These are phyloP conservation scores for Drosophila nikananu DNA, from an alignment of 1,140 invertebrate species.

Conservation along the genomic window DNA sequence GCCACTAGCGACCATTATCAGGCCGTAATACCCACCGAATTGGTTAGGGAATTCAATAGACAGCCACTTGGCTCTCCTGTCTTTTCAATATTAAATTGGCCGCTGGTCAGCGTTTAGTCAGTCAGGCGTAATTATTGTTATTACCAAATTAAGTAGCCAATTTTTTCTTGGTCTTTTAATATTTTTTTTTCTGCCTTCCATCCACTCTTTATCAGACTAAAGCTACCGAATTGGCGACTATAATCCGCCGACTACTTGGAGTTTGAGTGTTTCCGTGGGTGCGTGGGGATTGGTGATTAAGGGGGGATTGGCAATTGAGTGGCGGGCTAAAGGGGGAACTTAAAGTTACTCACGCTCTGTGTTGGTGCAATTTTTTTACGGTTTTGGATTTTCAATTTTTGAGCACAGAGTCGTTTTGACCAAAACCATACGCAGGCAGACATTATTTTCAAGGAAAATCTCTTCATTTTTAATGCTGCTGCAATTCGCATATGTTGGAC, in stretches of 20 bases:
- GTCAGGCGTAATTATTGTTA: slow-evolving; percentile 82
- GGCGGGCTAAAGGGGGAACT: background rate
- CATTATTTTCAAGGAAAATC: slow-evolving; percentile 82
- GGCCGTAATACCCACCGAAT: slow-evolving; percentile 13
- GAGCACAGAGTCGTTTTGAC: slow-evolving; percentile 76
- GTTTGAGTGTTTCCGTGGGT: slow-evolving; percentile 28
- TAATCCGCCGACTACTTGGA: slow-evolving; percentile 71
- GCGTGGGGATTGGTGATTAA: slow-evolving; percentile 16
- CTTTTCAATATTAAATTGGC: slow-evolving; percentile 66
- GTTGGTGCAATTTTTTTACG: slow-evolving; percentile 64
- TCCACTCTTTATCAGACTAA: slow-evolving; percentile 66
- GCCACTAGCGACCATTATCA: background rate
- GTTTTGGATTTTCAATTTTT: slow-evolving; percentile 73
- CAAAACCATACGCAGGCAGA: slow-evolving; percentile 66
- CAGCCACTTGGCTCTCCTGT: slow-evolving; percentile 52
- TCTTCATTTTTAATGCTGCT: slow-evolving; percentile 78
- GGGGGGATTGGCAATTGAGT: background rate
- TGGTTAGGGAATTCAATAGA: slow-evolving; percentile 57
- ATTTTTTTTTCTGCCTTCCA: slow-evolving; percentile 40
- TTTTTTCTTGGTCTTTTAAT: slow-evolving; percentile 65
- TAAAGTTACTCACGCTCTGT: slow-evolving; percentile 64
- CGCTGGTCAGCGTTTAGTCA: slow-evolving; percentile 78
- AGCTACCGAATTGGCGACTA: slow-evolving; percentile 37
- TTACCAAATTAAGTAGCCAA: slow-evolving; percentile 83
- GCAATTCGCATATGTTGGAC: slow-evolving; percentile 63